A percentile compares a stretch with the other conserved stretches of the same genome.
Evolutionary conservation across 2,797 vertebrate species (phyloP).

Genomic region (Scolopax bukidnonensis): DNA sequence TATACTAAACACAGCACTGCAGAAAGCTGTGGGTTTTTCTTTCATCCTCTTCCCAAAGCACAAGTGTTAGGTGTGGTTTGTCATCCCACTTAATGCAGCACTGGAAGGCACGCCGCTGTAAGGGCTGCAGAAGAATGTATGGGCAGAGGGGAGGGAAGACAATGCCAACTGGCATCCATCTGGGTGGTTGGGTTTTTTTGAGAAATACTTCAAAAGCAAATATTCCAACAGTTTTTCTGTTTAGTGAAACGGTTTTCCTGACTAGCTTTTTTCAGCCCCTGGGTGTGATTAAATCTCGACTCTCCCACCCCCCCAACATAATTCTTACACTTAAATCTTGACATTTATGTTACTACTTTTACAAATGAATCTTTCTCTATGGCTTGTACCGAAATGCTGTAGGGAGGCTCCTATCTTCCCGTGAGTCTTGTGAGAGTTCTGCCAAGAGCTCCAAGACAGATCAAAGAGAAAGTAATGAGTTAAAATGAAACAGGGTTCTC

Average conservation of each 20-base stretch:
- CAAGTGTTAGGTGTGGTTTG: neutral
- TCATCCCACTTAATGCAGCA: neutral
- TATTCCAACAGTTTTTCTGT: neutral
- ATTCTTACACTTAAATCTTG: slow-evolving; percentile 9
- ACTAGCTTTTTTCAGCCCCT: neutral
- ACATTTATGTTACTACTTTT: neutral
- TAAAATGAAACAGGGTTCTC: neutral
- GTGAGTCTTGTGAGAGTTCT: neutral
- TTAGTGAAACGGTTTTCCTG: neutral
- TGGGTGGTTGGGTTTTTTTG: neutral
- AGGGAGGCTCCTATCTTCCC: neutral
- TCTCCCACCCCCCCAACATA: neutral
- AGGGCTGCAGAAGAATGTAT: neutral
- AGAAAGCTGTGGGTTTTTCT: neutral
- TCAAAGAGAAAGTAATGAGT: neutral
- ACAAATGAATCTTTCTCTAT: slow-evolving; percentile 30
- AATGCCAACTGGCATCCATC: neutral
- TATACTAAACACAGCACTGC: neutral
- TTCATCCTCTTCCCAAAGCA: slow-evolving; percentile 12
- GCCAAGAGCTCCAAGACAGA: neutral
- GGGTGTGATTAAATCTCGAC: neutral
- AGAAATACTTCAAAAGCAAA: slow-evolving; percentile 42
- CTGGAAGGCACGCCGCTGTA: neutral
- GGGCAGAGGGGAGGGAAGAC: neutral
- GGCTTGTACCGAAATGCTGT: neutral